Evolutionary conservation across 1,140 invertebrate species (phyloP).

Genomic region (Brachionus rubens): DNA sequence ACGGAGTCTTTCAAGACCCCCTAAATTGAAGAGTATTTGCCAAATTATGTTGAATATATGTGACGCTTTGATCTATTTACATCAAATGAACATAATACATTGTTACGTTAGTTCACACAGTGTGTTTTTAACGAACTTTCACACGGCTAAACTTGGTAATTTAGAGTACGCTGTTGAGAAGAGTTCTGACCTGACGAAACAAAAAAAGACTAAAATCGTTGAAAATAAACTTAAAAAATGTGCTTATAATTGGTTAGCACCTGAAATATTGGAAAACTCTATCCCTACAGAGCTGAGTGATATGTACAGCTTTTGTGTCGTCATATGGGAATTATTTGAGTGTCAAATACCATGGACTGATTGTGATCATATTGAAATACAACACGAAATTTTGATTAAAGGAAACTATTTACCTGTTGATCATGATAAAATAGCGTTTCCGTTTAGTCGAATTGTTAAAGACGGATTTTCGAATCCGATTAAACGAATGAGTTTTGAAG

Average conservation of each 20-base stretch:
- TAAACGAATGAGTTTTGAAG: conserved; percentile 41
- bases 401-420: conserved; percentile 12
- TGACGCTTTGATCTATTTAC: conserved; percentile 60
- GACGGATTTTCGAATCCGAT: conserved; percentile 41
- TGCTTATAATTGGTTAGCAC: conserved; percentile 60
- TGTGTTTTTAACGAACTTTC: conserved; percentile 55
- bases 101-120: conserved; percentile 61
- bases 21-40: conserved; percentile 28
- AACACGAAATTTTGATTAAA: conserved; percentile 32
- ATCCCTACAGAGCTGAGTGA: conserved; percentile 55
- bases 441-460: conserved; percentile 44
- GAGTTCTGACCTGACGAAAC: conserved; percentile 48
- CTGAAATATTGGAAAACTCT: conserved; percentile 57
- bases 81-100: conserved; percentile 59
- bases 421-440: conserved; percentile 18
- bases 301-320: conserved; percentile 59
- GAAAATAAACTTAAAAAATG: conserved; percentile 50
- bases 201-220: conserved; percentile 9
- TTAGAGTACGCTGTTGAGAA: conserved; percentile 60
- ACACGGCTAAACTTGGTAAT: conserved; percentile 59
- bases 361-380: conserved; percentile 5
- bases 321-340: conserved; percentile 61
- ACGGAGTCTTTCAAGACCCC: conserved; percentile 34
- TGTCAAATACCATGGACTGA: conserved; percentile 48
- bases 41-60: conserved; percentile 56